phyloP scores from a whole-genome alignment of 1,140 invertebrate species.

The Trichogramma pretiosum region DNA sequence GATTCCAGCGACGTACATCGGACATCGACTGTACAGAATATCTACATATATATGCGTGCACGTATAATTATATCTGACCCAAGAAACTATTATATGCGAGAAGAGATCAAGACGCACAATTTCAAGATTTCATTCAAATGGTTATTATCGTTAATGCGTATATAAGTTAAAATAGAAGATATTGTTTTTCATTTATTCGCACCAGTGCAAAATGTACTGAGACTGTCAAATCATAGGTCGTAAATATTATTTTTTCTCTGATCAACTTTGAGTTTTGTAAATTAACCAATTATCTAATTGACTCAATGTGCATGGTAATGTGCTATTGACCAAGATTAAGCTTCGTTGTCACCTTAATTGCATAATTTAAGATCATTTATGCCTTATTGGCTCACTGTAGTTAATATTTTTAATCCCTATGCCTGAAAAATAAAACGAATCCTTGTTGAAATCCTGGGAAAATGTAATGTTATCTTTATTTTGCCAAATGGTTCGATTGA shows the following conservation, averaged over 20 bases:
- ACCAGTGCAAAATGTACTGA: neutral
- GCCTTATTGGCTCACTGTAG: slow-evolving; percentile 4
- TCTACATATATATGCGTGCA: neutral
- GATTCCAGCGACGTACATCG: slow-evolving; percentile 1
- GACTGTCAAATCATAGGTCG: slow-evolving; percentile 26
- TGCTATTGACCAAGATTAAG: slow-evolving; percentile 32
- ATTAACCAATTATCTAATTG: slow-evolving; percentile 33
- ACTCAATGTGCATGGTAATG: slow-evolving; percentile 27
- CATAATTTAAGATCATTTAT: slow-evolving; percentile 16
- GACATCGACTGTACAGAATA: too few species aligned
- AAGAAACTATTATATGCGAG: too few species aligned
- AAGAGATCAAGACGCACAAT: too few species aligned
- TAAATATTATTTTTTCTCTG: slow-evolving; percentile 28
- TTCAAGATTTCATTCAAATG: too few species aligned
- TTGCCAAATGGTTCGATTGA: too few species aligned
- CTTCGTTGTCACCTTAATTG: slow-evolving; percentile 24
- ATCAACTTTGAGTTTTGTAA: slow-evolving; percentile 25
- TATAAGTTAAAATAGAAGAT: too few species aligned
- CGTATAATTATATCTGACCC: slow-evolving; percentile 4
- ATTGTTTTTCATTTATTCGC: too few species aligned
- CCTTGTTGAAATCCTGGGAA: too few species aligned
- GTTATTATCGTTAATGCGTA: too few species aligned
- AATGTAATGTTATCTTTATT: too few species aligned
- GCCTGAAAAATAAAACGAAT: too few species aligned
- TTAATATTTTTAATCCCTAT: slow-evolving; percentile 16